A percentile compares a stretch with the other conserved stretches of the same genome.
Conservation (phyloP, 2,888 invertebrate genomes). For the Agonopterix subpropinquella region DNA sequence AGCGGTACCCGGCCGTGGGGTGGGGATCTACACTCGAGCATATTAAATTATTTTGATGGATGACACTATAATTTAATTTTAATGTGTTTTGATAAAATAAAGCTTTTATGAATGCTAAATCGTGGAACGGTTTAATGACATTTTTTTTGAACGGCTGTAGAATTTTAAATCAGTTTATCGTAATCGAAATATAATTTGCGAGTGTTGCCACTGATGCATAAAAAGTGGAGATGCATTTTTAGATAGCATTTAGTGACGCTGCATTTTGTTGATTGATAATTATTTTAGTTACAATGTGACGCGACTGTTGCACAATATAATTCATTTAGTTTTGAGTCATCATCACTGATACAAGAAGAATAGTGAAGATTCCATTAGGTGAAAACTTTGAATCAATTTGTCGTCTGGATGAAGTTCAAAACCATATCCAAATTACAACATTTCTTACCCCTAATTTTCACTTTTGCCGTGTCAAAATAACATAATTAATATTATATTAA, state of each 20-base stretch:
- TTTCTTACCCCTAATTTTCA: too few species aligned
- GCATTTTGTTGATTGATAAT: conserved; percentile 25
- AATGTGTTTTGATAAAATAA: conserved; percentile 69
- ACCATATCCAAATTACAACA: too few species aligned
- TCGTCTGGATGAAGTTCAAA: too few species aligned
- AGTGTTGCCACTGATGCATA: conserved; percentile 15
- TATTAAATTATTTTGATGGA: conserved; percentile 71
- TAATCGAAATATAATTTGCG: conserved; percentile 22
- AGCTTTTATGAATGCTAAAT: conserved; percentile 38
- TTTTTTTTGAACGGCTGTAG: conserved; percentile 20
- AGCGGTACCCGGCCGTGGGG: conserved; percentile 4
- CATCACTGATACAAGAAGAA: too few species aligned
- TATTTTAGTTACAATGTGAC: too few species aligned
- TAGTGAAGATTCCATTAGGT: too few species aligned
- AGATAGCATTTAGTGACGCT: conserved; percentile 16
- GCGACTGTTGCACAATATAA: too few species aligned
- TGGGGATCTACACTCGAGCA: conserved; percentile 29
- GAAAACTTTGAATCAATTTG: too few species aligned
- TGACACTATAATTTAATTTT: conserved; percentile 66
- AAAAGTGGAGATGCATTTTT: conserved; percentile 17
- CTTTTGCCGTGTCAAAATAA: too few species aligned
- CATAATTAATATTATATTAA: too few species aligned
- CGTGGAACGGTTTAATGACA: conserved; percentile 28
- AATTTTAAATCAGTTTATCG: conserved; percentile 17
- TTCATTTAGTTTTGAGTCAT: too few species aligned